These are phyloP conservation scores for Physeter macrocephalus DNA, from an alignment of 2,113 vertebrate species.

Conservation along the genomic window DNA sequence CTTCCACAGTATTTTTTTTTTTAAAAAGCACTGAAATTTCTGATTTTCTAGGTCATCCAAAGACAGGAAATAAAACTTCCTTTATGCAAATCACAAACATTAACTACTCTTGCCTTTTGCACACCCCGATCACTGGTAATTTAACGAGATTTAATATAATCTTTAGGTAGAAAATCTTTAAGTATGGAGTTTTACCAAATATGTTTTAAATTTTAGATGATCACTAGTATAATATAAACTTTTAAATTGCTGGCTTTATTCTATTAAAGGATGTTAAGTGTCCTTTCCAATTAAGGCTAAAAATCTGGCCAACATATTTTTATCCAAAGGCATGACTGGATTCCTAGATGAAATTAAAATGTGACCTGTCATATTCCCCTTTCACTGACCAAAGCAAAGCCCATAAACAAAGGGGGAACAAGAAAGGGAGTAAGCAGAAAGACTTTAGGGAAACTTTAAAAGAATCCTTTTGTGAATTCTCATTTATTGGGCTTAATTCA, in stretches of 20 bases:
- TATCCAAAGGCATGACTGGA: neutral
- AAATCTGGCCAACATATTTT: neutral
- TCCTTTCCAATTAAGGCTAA: neutral
- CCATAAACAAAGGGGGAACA: neutral
- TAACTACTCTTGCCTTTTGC: neutral
- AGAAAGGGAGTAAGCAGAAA: neutral
- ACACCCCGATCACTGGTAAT: neutral
- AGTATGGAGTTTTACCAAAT: neutral
- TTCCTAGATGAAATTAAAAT: slow-evolving; percentile 21
- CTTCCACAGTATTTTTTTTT: neutral
- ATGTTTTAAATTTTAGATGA: neutral
- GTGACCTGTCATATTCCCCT: neutral
- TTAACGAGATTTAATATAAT: neutral
- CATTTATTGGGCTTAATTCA: neutral
- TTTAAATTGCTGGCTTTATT: neutral
- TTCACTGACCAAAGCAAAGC: neutral
- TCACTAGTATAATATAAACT: neutral
- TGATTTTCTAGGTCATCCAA: neutral
- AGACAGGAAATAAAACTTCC: neutral
- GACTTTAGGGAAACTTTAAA: neutral
- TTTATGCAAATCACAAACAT: neutral
- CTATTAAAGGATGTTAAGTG: neutral
- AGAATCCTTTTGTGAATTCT: neutral
- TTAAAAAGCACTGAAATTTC: neutral
- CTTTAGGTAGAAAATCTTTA: neutral